A percentile compares a stretch with the other conserved stretches of the same genome.
These are phyloP conservation scores for Holothuria glaberrima DNA, from an alignment of 35 echinoderm and acorn worm species.

Conservation along the genomic window DNA sequence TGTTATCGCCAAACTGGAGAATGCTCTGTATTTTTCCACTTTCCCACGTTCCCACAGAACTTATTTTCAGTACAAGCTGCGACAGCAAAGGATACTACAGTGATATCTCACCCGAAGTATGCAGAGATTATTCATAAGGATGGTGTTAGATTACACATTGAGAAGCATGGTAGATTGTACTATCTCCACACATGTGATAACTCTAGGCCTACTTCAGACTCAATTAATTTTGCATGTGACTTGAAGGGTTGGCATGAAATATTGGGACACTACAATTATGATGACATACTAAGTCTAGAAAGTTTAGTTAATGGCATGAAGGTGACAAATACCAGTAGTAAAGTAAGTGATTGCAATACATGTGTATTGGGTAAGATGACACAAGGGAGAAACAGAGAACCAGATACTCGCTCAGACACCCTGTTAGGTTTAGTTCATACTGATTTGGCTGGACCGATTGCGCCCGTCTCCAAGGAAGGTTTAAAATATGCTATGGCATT, in stretches of 20 bases:
- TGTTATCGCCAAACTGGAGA: not conserved
- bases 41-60: constrained; percentile 5
- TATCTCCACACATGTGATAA: not conserved
- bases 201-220: not conserved
- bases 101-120: not conserved
- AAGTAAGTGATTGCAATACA: constrained; percentile 40
- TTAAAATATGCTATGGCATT: constrained; percentile 62
- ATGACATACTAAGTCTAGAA: constrained; percentile 33
- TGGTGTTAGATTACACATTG: constrained; percentile 2
- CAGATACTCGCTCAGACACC: constrained; percentile 3
- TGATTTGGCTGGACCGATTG: constrained; percentile 51
- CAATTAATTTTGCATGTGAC: not conserved
- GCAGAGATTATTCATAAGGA: not conserved
- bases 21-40: constrained; percentile 48
- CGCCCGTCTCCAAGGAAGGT: constrained; percentile 13
- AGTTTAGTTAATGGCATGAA: constrained; percentile 27
- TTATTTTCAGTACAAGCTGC: constrained; percentile 42
- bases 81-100: not conserved
- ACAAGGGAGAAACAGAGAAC: constrained; percentile 33
- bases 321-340: not conserved
- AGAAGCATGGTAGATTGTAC: constrained; percentile 27
- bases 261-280: constrained; percentile 26
- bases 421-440: constrained; percentile 28
- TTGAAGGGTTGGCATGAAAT: not conserved
- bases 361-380: constrained; percentile 57